Percentiles rank a stretch among this genome's conserved stretches.
These are phyloP conservation scores for Pandemis cinnamomeana DNA, from an alignment of 2,888 invertebrate genomes.

Conservation along the genomic window DNA sequence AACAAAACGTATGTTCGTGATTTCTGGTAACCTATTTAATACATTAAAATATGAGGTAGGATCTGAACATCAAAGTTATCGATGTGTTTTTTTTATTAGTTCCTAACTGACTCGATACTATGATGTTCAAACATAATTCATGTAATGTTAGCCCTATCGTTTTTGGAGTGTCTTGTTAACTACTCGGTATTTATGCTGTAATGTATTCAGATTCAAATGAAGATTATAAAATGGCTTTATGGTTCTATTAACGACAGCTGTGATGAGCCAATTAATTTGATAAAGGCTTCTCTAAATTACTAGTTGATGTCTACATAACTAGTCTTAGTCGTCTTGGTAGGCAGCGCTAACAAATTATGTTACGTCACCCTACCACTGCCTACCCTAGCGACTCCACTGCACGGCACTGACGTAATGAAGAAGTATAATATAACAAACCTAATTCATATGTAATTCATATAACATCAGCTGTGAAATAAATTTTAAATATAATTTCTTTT, in stretches of 20 bases:
- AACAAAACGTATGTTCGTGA: too few relatives aligned
- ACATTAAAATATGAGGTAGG: neutral
- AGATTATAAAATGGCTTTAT: constrained; percentile 9
- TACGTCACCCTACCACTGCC: too few relatives aligned
- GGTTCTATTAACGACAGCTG: too few relatives aligned
- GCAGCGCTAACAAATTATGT: too few relatives aligned
- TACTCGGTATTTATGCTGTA: constrained; percentile 5
- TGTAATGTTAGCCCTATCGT: constrained; percentile 22
- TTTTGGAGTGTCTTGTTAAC: constrained; percentile 20
- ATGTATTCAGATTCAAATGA: constrained; percentile 16
- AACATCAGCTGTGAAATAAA: neutral
- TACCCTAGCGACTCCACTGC: too few relatives aligned
- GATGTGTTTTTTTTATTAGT: neutral
- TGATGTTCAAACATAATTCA: too few relatives aligned
- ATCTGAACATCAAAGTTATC: neutral
- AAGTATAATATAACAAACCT: too few relatives aligned
- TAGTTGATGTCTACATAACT: too few relatives aligned
- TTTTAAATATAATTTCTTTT: neutral
- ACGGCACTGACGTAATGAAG: too few relatives aligned
- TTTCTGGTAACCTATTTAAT: neutral
- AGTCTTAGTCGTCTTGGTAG: too few relatives aligned
- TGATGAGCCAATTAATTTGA: too few relatives aligned
- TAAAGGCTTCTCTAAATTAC: too few relatives aligned
- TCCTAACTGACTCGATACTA: neutral
- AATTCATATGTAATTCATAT: neutral